Base-by-base conservation (phyloP, 2,797 vertebrate species). In the Sphenopsis melanotis region DNA sequence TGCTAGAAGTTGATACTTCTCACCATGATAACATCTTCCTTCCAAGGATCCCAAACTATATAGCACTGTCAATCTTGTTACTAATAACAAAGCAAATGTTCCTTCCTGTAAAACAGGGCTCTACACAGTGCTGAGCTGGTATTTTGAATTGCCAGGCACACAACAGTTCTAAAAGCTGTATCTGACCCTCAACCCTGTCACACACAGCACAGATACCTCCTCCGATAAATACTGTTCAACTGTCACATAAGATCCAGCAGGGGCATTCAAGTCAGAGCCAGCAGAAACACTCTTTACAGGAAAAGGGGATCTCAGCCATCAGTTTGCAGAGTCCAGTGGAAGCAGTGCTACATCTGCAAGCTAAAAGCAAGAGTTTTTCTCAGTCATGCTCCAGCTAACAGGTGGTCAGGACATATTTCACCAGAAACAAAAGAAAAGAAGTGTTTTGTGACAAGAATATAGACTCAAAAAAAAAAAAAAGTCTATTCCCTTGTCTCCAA, bases 1-100 rank as follows among this genome's bases (percentile, higher is more conserved):
- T 87, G 79, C 78, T 76, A 63, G 50, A 81, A 88, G 55, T 63
- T 93, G 74, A 91, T 88, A 91, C 18, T 76, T 90, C 72, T 75
- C 61, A 75, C 32, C 50, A 17, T 9, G 74, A 90, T 85, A 95
- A 84, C 78, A 94, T 75, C 69, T 87, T 82, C 55, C 63, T 94
- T 34, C 42, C 70, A 79, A 76, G 39, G 39, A 89, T 84, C 59
- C 83, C 77, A 55, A 94, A 53, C 53, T 64, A 71, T 24, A 81
- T 3, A 78, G 82, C 50, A 71, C 53, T 44, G 39, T 32, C 30
- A 71, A 29, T 30, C 39, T 41, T 71, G n/a, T 59, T 87, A 77
- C 41, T 53, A 46, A 26, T 64, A 91, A 74, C 37, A 94, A 89
- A 74, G 41, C n/a, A 84, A 66, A 41, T 6, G 37, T 16, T 84